Percentiles rank a stretch among this genome's conserved stretches.
Evolutionary conservation across 2,797 vertebrate genomes (phyloP).

Genomic region (Epinephelus coioides): DNA sequence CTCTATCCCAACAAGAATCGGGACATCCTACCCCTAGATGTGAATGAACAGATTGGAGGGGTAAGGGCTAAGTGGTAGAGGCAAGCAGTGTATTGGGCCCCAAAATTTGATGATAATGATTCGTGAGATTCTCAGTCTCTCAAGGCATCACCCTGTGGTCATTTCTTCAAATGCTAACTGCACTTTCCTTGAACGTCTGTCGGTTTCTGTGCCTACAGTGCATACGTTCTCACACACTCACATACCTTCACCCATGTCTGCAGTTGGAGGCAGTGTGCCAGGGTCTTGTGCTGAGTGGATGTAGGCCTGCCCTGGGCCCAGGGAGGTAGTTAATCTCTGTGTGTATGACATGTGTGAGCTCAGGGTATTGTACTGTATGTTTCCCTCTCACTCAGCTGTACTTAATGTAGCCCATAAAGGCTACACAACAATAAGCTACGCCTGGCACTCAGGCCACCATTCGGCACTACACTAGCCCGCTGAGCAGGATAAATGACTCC

Average conservation of each 20-base stretch:
- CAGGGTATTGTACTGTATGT: constrained; percentile 86
- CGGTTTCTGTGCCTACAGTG: not conserved
- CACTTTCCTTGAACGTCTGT: constrained; percentile 36
- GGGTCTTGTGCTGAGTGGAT: constrained; percentile 73
- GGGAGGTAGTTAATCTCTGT: constrained; percentile 83
- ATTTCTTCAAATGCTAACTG: not conserved
- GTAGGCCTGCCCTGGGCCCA: constrained; percentile 71
- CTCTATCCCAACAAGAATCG: too few relatives aligned
- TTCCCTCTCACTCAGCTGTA: constrained; percentile 87
- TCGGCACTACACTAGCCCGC: constrained; percentile 84
- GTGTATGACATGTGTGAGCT: constrained; percentile 86
- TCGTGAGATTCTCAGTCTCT: not conserved
- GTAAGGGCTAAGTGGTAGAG: too few relatives aligned
- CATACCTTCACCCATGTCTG: constrained; percentile 27
- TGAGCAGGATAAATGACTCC: constrained; percentile 87
- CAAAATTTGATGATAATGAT: constrained; percentile 2
- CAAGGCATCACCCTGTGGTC: not conserved
- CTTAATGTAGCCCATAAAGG: constrained; percentile 88
- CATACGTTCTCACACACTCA: not conserved
- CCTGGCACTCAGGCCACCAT: constrained; percentile 85
- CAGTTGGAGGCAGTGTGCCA: constrained; percentile 53
- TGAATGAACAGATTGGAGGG: too few relatives aligned
- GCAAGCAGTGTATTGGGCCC: too few relatives aligned
- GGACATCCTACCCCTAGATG: too few relatives aligned
- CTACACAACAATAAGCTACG: constrained; percentile 87